Base-by-base conservation (phyloP, 1,140 invertebrate species). In the Drosophila mayri region DNA sequence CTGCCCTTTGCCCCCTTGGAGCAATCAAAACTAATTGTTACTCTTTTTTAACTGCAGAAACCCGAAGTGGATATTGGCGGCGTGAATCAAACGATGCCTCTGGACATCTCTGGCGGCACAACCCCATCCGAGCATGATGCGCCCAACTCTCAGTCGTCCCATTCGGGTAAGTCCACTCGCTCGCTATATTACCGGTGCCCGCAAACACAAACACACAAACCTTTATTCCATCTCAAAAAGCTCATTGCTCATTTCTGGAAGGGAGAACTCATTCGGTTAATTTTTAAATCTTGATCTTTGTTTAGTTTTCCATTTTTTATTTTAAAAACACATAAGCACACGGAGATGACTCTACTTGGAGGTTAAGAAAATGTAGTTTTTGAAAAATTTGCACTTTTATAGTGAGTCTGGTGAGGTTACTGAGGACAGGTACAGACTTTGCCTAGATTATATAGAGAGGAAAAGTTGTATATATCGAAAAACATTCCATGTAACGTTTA, bases 51-150 rank as follows among this genome's bases (percentile, higher is more conserved):
- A 54, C 60, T 91, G 57, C 74, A 92, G 91, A 92, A 92, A 72
- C 91, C 91, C 22, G 91, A 92, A 84, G 90, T 91, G 49, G 91
- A 92, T 63, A 92, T 92, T 46, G 90, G 83, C 46, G 85, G 86
- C 47, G 91, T 92, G 11, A 92, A 91, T 60, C 92, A 92, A 79
- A 76, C 92, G 43, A 92, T 93, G 70, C 92, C 92, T 22, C 66
- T 92, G 74, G 92, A 93, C 63, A 93, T 93, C 59, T 93, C 92
- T 41, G 92, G 92, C 32, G 86, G 86, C 18, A 92, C 92, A 43
- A 92, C 92, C 46, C 92, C 92, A 57, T 93, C 92, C 22, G 92
- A 93, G 61, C 92, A 93, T 70, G 91, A 92, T 72, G 92, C 91
- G 43, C 88, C 92, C 25, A 92, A 91, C 79, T 92, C 92, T 18